Conservation (phyloP, 2,113 vertebrate species). For the Dryoscopus gambensis region DNA sequence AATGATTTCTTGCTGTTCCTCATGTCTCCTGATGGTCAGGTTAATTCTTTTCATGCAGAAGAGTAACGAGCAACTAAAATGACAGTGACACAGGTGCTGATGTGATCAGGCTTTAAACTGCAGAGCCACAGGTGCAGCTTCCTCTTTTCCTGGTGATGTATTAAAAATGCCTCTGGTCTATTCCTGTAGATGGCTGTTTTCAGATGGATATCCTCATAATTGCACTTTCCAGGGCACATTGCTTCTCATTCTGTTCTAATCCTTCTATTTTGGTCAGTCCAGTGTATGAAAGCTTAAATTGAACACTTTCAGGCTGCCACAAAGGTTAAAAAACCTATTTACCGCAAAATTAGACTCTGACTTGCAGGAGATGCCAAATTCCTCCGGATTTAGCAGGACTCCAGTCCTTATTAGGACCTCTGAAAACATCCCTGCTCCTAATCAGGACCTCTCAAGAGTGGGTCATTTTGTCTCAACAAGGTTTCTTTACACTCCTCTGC, state of each 20-base stretch:
- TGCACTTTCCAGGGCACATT: background rate
- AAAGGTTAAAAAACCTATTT: slow-evolving; percentile 46
- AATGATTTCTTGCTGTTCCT: background rate
- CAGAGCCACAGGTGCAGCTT: background rate
- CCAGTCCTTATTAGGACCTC: background rate
- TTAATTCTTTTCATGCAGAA: background rate
- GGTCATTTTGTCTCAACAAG: background rate
- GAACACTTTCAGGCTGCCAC: background rate
- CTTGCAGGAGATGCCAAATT: background rate
- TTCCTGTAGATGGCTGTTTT: background rate
- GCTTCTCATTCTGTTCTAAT: slow-evolving; percentile 17
- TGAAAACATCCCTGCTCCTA: background rate
- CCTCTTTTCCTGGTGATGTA: background rate
- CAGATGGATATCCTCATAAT: background rate
- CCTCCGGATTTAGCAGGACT: background rate
- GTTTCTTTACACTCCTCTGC: background rate
- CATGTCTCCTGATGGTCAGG: background rate
- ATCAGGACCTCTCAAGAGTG: background rate
- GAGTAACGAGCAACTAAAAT: background rate
- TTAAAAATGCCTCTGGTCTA: background rate
- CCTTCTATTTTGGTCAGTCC: background rate
- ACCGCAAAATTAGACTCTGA: slow-evolving; percentile 5
- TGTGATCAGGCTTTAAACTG: background rate
- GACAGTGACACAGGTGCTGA: background rate
- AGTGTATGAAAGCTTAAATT: background rate